Base-by-base conservation (phyloP, 2,113 vertebrate species). In the Podiceps cristatus region DNA sequence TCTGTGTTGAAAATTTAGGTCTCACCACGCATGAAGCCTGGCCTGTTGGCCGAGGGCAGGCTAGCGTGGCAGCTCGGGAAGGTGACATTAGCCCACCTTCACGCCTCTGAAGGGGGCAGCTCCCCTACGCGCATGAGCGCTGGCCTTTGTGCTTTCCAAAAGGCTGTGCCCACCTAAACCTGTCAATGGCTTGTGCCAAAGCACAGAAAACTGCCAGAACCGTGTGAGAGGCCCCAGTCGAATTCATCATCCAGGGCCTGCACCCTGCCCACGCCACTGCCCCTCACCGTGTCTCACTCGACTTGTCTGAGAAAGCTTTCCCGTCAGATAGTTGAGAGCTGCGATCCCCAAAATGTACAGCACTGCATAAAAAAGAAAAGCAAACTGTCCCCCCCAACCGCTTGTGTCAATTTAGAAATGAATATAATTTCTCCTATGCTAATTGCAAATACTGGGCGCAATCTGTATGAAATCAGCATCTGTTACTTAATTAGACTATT, bases 21-120 rank as follows among this genome's bases (percentile, higher is more conserved):
- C 5, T 66, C 4, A 8, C 28, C 24, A 13, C 8, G 2, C 33
- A 5, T 2, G 10, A 49, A 40, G 11, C 45, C 44, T n/a, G 7
- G 44, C 24, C 33, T 75, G 16, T 3, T 60, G 33, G 20, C 22
- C 9, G 40, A 56, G n/a, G 52, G 33, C 73, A 62, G 27, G 35
- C 6, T n/a, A 62, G 29, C 6, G 17, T 14, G 0, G 0, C 28
- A 52, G 28, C 23, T 33, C 0, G 0, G 20, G 24, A 29, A 60
- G 40, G 22, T 56, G 37, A 14, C 13, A 29, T 4, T 0, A 0
- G 22, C 16, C 33, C n/a, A 28, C 14, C 35, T 76, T 4, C 1
- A 19, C 6, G 44, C 68, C 53, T 64, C 28, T 68, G 58, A 33
- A 31, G 11, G 40, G 40, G 5, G 6, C 2, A 68, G 7, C 19